A percentile compares a stretch with the other conserved stretches of the same genome.
Conservation (phyloP, 92 coral and sea anemone genomes). For the Porites evermanni region DNA sequence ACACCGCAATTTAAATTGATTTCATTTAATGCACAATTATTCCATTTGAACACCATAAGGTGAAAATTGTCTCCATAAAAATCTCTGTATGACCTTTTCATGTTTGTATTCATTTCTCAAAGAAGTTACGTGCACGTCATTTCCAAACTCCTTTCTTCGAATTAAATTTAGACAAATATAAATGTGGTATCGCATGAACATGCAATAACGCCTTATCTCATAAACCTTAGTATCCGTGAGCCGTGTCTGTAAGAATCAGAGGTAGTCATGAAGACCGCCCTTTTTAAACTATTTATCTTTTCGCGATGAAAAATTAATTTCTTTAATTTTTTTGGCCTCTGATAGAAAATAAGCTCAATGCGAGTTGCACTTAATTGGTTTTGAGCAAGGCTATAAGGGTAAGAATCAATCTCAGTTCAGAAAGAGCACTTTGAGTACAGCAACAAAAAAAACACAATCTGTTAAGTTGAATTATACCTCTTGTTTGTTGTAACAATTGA, state of each 20-base stretch:
- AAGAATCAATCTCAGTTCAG: neutral
- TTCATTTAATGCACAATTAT: neutral
- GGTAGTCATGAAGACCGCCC: neutral
- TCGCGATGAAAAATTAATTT: constrained; percentile 17
- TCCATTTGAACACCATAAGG: neutral
- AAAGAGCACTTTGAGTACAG: neutral
- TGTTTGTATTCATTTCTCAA: neutral
- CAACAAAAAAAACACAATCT: neutral
- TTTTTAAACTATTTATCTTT: constrained; percentile 1
- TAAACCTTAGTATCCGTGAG: neutral
- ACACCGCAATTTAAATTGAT: neutral
- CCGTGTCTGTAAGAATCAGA: neutral
- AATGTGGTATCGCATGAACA: constrained; percentile 1
- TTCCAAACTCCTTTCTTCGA: neutral
- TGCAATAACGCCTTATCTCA: neutral
- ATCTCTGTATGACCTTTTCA: neutral
- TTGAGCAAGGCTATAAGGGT: neutral
- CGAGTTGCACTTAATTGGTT: neutral
- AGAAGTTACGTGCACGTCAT: neutral
- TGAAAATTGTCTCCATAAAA: neutral
- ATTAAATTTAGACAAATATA: neutral
- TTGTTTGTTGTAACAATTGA: neutral
- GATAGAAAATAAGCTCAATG: neutral
- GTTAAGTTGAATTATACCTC: neutral
- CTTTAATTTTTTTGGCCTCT: neutral